Conservation (phyloP, 2,888 invertebrate genomes). For the Abrostola triplasia region DNA sequence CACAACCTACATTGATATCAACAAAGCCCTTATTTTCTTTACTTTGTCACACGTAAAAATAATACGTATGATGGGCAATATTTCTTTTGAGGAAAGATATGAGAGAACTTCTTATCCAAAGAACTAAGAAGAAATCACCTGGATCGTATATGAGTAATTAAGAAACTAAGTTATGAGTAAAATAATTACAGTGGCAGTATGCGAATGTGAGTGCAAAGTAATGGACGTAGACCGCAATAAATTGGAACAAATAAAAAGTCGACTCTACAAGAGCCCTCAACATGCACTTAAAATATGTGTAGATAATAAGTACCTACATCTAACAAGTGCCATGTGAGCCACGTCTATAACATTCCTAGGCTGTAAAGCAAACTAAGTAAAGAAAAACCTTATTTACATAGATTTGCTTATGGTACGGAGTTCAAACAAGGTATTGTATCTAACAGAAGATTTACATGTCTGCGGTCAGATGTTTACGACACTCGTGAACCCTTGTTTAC, state of each 20-base stretch:
- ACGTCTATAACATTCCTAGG: slow-evolving; percentile 20
- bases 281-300: slow-evolving; percentile 53
- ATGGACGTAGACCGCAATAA: slow-evolving; percentile 51
- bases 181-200: slow-evolving; percentile 51
- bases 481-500: slow-evolving; percentile 53
- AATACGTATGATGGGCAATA: neutral
- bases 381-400: slow-evolving; percentile 15
- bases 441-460: slow-evolving; percentile 40
- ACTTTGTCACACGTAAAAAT: slow-evolving; percentile 10
- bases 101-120: no score
- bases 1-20: slow-evolving; percentile 75
- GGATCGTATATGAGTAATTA: slow-evolving; percentile 39
- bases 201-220: slow-evolving; percentile 57
- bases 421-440: slow-evolving; percentile 14
- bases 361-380: slow-evolving; percentile 11
- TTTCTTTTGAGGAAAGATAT: no score
- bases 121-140: slow-evolving; percentile 34
- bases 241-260: slow-evolving; percentile 62
- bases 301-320: slow-evolving; percentile 47
- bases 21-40: slow-evolving; percentile 71
- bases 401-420: slow-evolving; percentile 12
- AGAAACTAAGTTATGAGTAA: slow-evolving; percentile 37
- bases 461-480: slow-evolving; percentile 33
- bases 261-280: slow-evolving; percentile 40
- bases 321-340: slow-evolving; percentile 39